Evolutionary conservation across 2,797 vertebrate species (phyloP), one percentile per base, ranked within the genome.

Genomic region (Pangasius mekongensis): DNA sequence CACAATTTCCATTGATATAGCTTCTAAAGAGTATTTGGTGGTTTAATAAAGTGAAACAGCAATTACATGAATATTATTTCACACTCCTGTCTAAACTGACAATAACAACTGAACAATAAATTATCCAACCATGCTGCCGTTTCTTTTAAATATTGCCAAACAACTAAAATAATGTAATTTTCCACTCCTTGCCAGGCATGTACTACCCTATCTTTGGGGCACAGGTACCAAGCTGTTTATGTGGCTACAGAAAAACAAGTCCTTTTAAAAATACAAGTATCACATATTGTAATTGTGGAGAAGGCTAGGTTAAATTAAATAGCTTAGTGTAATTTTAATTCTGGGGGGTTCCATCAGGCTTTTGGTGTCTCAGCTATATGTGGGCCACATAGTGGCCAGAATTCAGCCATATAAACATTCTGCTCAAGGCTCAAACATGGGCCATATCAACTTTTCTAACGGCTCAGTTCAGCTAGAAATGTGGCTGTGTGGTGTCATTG

Each of bases 11-110:
- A 33, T 11, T 36, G 1, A 11, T 82, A 47, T 18, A 83, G 2
- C 24, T 64, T 83, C 24, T 47, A 49, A 43, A 64, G 39, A n/a
- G 24, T 64, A 47, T 47, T 83, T 66, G 39, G 39, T 83, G 39
- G 60, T 47, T 83, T 83, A 20, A 49, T 66, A 18, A 49, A 20
- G 14, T 64, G 60, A 64, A 66, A 83, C 27, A n/a, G 27, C 11
- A 83, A 60, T 64, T 83, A 83, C 8, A 66, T 49, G n/a, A 66
- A 67, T 49, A 83, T 83, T 1, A 52, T 84, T 84, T 66, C 9
- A 83, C 27, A 66, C 24, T 30, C 14, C 39, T 58, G 49, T 24
- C 33, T 49, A 83, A 83, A 83, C 27, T 43, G 13, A 82, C 22
- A 81, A 36, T 16, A 66, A 30, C 24, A 66, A 30, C n/a, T 64